phyloP scores from a whole-genome alignment of 2,797 vertebrate species.

The Xiphorhynchus erythropygius region DNA sequence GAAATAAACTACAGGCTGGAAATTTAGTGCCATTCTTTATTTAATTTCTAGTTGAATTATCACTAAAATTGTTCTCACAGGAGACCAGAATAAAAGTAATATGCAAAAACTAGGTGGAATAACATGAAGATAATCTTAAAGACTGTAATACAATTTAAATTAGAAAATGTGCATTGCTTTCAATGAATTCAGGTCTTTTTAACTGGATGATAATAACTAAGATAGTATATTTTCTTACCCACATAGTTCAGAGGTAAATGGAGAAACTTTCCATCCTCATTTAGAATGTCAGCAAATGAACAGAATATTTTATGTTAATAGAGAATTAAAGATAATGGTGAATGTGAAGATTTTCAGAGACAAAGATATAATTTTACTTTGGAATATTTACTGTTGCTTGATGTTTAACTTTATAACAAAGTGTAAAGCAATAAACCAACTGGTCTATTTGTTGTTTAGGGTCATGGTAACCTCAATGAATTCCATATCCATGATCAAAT shows the following conservation, averaged over 20 bases:
- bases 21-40: background rate
- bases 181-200: background rate
- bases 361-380: background rate
- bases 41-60: background rate
- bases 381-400: background rate
- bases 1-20: background rate
- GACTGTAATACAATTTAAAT: background rate
- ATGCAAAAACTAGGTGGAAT: background rate
- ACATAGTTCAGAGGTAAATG: background rate
- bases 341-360: background rate
- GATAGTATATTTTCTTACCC: background rate
- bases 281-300: background rate
- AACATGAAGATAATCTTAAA: background rate
- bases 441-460: constrained; percentile 49
- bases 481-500: constrained; percentile 46
- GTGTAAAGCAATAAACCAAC: background rate
- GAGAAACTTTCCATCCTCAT: background rate
- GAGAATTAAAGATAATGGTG: background rate
- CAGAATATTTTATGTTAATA: background rate
- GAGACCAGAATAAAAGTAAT: background rate
- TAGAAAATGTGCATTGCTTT: background rate
- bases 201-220: background rate
- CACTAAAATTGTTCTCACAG: background rate
- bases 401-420: constrained; percentile 11
- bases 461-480: constrained; percentile 56